Conservation (phyloP, 2,888 invertebrate genomes). For the Pocota personata region DNA sequence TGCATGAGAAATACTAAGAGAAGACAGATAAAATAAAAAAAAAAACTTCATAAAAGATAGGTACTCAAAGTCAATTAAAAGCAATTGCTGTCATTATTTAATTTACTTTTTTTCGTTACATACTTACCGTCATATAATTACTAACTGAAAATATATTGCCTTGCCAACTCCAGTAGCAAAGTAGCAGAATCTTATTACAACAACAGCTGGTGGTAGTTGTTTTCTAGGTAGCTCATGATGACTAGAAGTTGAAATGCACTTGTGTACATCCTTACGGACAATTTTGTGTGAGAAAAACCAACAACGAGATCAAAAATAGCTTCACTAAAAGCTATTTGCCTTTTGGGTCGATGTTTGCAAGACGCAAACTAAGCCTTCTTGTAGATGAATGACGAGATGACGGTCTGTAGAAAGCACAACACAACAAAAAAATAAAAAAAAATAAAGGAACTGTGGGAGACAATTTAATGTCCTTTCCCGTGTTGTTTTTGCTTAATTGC, state of each 20-base stretch:
- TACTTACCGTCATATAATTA: neutral
- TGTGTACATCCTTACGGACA: constrained; percentile 1
- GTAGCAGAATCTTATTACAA: constrained; percentile 21
- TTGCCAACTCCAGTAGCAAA: constrained; percentile 28
- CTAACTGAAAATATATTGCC: neutral
- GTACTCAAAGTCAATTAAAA: constrained; percentile 11
- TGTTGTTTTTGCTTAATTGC: constrained; percentile 75
- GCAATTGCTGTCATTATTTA: constrained; percentile 34
- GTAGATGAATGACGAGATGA: constrained; percentile 29
- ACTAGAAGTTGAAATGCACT: constrained; percentile 19
- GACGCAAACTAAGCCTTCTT: constrained; percentile 59
- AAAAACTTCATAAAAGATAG: neutral
- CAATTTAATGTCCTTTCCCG: constrained; percentile 76
- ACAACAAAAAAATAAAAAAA: constrained; percentile 21
- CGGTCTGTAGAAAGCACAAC: constrained; percentile 51
- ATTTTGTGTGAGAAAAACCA: constrained; percentile 67
- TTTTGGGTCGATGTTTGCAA: constrained; percentile 52
- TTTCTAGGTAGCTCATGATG: neutral
- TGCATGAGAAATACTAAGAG: neutral
- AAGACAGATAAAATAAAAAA: neutral
- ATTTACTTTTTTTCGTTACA: neutral
- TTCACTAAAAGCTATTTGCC: constrained; percentile 72
- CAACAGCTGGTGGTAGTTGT: neutral
- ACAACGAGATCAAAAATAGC: constrained; percentile 62
- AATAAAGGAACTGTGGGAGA: constrained; percentile 75